These are phyloP conservation scores for Cephalopterus ornatus DNA, from an alignment of 2,113 vertebrate species.

Conservation along the genomic window DNA sequence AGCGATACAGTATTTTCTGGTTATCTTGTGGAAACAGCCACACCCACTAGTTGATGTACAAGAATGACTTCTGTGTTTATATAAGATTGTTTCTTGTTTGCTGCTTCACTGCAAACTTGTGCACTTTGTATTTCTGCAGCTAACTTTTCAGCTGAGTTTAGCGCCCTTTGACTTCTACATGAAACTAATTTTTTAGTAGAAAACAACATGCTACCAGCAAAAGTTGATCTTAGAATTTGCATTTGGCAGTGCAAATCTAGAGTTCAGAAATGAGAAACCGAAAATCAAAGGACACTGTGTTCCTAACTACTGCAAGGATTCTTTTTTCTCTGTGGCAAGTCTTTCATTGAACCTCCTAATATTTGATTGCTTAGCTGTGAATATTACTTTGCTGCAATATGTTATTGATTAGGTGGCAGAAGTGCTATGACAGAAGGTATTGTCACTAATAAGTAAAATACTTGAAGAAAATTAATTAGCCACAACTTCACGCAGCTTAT, in stretches of 20 bases:
- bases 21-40: background rate
- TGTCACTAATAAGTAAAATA: background rate
- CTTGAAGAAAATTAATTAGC: background rate
- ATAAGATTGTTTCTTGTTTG: background rate
- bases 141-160: background rate
- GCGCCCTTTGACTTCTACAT: background rate
- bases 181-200: background rate
- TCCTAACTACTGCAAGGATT: background rate
- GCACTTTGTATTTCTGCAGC: background rate
- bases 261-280: background rate
- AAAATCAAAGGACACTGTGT: background rate
- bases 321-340: background rate
- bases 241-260: background rate
- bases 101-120: background rate
- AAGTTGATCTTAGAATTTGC: background rate
- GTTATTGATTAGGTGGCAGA: background rate
- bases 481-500: background rate
- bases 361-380: background rate
- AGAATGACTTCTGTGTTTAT: background rate
- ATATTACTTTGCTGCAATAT: background rate
- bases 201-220: background rate
- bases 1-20: background rate
- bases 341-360: background rate
- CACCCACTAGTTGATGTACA: accelerated
- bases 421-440: background rate